Evolutionary conservation across 1,140 invertebrate genomes (phyloP).

Genomic region (Neodiprion virginianus): DNA sequence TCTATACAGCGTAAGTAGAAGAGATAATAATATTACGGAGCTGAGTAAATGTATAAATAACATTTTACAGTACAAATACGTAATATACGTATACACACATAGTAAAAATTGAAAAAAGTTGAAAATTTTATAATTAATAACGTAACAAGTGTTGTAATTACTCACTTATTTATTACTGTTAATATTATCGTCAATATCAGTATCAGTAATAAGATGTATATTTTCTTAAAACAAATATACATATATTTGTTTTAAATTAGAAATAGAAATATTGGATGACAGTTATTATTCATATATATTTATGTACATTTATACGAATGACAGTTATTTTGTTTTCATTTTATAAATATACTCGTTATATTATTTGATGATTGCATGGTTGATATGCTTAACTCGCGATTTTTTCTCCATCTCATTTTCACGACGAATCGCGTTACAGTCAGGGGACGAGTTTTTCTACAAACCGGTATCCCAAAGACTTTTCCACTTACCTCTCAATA

Average conservation of each 20-base stretch:
- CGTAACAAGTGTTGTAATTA: not conserved
- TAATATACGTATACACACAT: not conserved
- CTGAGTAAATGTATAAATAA: not conserved
- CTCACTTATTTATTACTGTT: not conserved
- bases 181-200: not conserved
- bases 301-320: not conserved
- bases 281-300: not conserved
- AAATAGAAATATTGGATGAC: not conserved
- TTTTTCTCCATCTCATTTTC: slow-evolving; percentile 29
- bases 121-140: not conserved
- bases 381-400: slow-evolving; percentile 55
- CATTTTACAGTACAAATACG: too few species aligned
- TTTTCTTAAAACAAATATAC: too few species aligned
- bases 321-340: too few species aligned
- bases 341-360: too few species aligned
- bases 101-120: not conserved
- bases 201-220: too few species aligned
- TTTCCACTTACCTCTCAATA: too few species aligned
- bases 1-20: not conserved
- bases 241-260: not conserved
- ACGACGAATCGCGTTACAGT: too few species aligned
- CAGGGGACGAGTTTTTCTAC: too few species aligned
- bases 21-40: not conserved
- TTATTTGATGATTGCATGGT: slow-evolving; percentile 46
- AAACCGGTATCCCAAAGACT: too few species aligned